Evolutionary conservation across 1,140 invertebrate species (phyloP).

Genomic region (Heliothis subflexa): DNA sequence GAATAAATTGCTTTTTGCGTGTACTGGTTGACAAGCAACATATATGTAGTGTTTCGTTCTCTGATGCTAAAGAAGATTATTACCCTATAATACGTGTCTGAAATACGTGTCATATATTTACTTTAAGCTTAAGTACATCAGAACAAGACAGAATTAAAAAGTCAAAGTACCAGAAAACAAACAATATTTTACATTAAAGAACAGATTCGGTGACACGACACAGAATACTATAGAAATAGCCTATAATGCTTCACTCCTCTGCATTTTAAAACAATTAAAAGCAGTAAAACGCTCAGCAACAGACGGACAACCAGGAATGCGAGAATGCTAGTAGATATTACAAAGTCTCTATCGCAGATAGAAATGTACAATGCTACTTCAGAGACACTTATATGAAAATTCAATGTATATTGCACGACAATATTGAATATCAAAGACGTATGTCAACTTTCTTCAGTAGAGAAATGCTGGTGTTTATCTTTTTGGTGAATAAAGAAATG

Average conservation of each 20-base stretch:
- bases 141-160: no score
- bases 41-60: no score
- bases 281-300: background rate
- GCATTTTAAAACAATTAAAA: background rate
- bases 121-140: no score
- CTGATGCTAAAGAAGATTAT: no score
- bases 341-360: background rate
- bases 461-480: no score
- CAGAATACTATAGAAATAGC: background rate
- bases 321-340: background rate
- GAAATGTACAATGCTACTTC: background rate
- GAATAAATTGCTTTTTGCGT: no score
- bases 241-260: background rate
- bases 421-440: background rate
- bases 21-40: no score
- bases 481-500: no score
- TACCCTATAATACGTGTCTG: no score
- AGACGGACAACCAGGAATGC: background rate
- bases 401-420: conserved; percentile 3
- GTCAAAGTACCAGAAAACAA: background rate
- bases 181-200: background rate
- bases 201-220: background rate
- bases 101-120: no score
- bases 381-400: conserved; percentile 4
- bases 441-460: background rate